Conservation (phyloP, 2,888 invertebrate genomes). For the Toxonevra muliebris region DNA sequence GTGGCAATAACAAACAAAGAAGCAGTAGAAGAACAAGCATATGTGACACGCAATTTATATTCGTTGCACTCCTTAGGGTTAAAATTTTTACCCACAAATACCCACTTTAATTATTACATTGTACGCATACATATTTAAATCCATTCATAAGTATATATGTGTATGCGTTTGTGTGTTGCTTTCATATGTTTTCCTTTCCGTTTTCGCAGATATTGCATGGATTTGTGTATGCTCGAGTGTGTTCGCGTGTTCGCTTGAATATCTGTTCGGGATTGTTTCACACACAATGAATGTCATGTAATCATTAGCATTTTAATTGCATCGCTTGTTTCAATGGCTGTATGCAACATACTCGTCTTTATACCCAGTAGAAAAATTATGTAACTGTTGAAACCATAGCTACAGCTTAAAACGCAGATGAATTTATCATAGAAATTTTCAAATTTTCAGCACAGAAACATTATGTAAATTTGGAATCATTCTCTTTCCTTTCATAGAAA, state of each 20-base stretch:
- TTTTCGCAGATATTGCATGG: background rate
- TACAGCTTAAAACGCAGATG: too few species aligned
- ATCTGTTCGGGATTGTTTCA: constrained; percentile 43
- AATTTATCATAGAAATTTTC: too few species aligned
- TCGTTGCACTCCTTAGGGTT: background rate
- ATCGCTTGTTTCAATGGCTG: constrained; percentile 15
- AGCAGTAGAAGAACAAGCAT: too few species aligned
- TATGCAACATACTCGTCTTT: too few species aligned
- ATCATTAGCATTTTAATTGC: constrained; percentile 53
- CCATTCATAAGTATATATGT: background rate
- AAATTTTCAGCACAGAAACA: too few species aligned
- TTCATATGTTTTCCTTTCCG: background rate
- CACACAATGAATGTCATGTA: constrained; percentile 56
- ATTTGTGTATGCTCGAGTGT: background rate
- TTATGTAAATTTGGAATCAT: too few species aligned
- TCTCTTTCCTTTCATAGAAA: too few species aligned
- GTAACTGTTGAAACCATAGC: too few species aligned
- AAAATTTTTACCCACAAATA: background rate
- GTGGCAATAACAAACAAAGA: too few species aligned
- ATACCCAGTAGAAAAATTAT: too few species aligned
- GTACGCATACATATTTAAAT: background rate
- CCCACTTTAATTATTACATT: constrained; percentile 7
- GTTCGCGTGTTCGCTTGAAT: constrained; percentile 17
- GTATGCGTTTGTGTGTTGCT: background rate
- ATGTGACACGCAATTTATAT: too few species aligned